phyloP scores from a whole-genome alignment of 2,888 invertebrate genomes.

The Kryphioiulus occultus region DNA sequence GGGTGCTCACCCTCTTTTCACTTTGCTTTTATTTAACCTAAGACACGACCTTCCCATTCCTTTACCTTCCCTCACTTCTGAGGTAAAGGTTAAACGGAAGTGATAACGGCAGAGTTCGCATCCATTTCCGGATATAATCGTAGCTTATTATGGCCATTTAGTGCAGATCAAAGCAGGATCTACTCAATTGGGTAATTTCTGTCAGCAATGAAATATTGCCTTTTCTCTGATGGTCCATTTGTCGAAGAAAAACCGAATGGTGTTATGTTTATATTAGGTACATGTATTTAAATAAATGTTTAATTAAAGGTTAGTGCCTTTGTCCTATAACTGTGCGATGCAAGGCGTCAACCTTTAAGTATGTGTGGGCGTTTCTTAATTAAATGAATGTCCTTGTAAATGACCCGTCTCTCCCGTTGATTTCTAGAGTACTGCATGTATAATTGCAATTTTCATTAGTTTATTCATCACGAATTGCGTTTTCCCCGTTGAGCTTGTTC shows the following conservation, averaged over 20 bases:
- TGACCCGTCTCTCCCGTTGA: conserved; percentile 2
- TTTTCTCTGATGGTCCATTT: background rate
- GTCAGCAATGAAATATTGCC: too few species aligned
- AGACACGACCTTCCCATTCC: conserved; percentile 37
- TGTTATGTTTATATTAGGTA: background rate
- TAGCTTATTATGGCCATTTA: background rate
- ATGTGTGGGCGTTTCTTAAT: conserved; percentile 14
- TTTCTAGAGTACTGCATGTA: background rate
- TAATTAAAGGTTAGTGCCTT: background rate
- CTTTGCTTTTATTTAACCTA: conserved; percentile 35
- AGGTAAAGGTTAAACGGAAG: conserved; percentile 38
- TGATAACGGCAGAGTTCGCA: background rate
- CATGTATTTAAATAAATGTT: background rate
- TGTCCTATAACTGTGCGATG: background rate
- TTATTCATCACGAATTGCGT: background rate
- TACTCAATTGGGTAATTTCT: too few species aligned
- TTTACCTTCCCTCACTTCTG: background rate
- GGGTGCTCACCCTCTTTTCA: conserved; percentile 2
- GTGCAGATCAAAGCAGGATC: too few species aligned
- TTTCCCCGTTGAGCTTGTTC: background rate
- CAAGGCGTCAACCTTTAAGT: conserved; percentile 8
- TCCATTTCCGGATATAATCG: background rate
- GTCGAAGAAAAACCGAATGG: background rate
- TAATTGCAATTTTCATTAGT: background rate
- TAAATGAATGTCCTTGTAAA: conserved; percentile 31